Percentiles rank a stretch among this genome's conserved stretches.
These are phyloP conservation scores for Lumbricus terrestris DNA, from an alignment of 2,888 invertebrate genomes.

Conservation along the genomic window DNA sequence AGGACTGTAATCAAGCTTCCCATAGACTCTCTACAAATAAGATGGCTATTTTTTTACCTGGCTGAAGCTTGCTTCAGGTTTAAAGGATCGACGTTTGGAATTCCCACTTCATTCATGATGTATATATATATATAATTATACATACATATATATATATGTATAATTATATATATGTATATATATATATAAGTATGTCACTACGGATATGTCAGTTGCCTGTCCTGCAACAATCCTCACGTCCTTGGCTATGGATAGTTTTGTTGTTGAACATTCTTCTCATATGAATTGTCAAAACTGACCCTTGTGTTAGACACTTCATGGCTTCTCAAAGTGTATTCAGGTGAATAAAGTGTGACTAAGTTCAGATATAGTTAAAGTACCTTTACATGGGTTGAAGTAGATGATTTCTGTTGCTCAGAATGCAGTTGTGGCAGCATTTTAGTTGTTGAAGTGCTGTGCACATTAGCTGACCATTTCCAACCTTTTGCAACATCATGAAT, in stretches of 20 bases:
- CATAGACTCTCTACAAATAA: no score
- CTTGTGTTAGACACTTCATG: no score
- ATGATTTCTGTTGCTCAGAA: background rate
- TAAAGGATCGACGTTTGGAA: background rate
- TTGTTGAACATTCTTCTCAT: background rate
- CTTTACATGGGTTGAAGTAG: background rate
- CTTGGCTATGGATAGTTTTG: background rate
- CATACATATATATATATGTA: no score
- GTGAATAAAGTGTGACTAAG: background rate
- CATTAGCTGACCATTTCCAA: background rate
- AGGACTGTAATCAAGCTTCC: no score
- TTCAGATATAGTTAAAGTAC: background rate
- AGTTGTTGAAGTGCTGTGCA: background rate
- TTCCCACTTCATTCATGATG: background rate
- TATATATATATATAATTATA: no score
- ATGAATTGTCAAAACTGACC: background rate
- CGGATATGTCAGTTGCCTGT: background rate
- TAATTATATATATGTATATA: no score
- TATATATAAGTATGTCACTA: no score
- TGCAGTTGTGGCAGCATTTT: background rate
- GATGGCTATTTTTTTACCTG: no score
- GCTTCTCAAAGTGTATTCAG: background rate
- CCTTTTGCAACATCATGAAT: background rate
- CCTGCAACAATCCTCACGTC: background rate
- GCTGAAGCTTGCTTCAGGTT: no score